Percentiles rank a stretch among this genome's conserved stretches.
phyloP scores from a whole-genome alignment of 2,113 vertebrate species.

The Nothocercus julius region DNA sequence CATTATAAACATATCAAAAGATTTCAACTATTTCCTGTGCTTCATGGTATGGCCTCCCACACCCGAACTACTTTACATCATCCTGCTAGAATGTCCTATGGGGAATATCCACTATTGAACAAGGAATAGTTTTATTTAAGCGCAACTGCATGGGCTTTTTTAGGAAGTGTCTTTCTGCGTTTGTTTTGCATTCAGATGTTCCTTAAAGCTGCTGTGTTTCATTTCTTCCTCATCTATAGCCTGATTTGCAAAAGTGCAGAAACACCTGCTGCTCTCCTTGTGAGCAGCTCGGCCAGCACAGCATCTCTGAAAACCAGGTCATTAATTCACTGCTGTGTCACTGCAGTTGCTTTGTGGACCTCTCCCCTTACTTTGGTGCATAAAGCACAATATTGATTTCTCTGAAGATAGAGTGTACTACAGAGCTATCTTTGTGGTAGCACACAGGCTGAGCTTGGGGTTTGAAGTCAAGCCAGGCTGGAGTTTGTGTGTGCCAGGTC shows the following conservation, averaged over 20 bases:
- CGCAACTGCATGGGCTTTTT: neutral
- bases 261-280: neutral
- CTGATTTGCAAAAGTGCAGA: neutral
- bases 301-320: neutral
- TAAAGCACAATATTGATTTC: neutral
- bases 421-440: neutral
- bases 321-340: neutral
- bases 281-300: neutral
- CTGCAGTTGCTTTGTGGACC: neutral
- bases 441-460: neutral
- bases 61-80: slow-evolving; percentile 81
- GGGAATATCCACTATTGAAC: slow-evolving; percentile 70
- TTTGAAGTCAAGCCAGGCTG: neutral
- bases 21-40: slow-evolving; percentile 82
- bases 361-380: neutral
- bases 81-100: slow-evolving; percentile 75
- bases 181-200: neutral
- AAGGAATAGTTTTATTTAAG: slow-evolving; percentile 72
- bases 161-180: slow-evolving; percentile 9
- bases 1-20: slow-evolving; percentile 78
- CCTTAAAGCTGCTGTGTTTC: neutral
- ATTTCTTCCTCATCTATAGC: neutral
- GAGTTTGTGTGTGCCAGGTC: neutral
- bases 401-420: neutral
- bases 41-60: slow-evolving; percentile 79